Conservation (phyloP, 2,113 vertebrate genomes). For the Theropithecus gelada region DNA sequence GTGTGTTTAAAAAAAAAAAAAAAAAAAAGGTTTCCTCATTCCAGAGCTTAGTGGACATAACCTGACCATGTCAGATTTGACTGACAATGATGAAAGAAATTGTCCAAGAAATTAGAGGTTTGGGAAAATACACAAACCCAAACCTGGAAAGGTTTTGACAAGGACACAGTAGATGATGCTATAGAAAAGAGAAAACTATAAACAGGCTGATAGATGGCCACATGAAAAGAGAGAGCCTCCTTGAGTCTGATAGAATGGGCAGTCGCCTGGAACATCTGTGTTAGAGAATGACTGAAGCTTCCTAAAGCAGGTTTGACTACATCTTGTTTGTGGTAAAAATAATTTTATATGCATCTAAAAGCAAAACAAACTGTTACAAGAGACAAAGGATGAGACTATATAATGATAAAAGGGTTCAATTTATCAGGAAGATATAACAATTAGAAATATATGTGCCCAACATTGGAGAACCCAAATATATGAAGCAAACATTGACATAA, state of each 20-base stretch:
- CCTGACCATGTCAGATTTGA: background rate
- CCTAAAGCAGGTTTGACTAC: background rate
- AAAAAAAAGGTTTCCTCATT: background rate
- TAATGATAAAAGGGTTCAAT: background rate
- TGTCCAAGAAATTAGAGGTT: background rate
- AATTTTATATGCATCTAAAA: background rate
- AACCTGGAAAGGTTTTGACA: background rate
- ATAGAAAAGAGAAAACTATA: background rate
- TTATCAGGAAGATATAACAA: background rate
- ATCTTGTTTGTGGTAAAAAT: background rate
- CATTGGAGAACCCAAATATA: no score
- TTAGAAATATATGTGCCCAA: no score
- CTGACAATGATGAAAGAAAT: background rate
- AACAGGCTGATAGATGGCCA: background rate
- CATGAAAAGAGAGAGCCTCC: background rate
- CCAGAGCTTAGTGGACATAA: background rate
- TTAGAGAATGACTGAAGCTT: background rate
- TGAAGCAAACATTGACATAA: no score
- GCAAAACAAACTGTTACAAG: background rate
- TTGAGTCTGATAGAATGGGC: background rate
- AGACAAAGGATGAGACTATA: background rate
- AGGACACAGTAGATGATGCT: background rate
- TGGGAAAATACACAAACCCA: background rate
- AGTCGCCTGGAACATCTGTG: background rate
- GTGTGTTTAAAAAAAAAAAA: background rate